Percentiles rank a stretch among this genome's conserved stretches.
Conservation (phyloP, 23 tunicate genomes). For the Trididemnum nubilum region DNA sequence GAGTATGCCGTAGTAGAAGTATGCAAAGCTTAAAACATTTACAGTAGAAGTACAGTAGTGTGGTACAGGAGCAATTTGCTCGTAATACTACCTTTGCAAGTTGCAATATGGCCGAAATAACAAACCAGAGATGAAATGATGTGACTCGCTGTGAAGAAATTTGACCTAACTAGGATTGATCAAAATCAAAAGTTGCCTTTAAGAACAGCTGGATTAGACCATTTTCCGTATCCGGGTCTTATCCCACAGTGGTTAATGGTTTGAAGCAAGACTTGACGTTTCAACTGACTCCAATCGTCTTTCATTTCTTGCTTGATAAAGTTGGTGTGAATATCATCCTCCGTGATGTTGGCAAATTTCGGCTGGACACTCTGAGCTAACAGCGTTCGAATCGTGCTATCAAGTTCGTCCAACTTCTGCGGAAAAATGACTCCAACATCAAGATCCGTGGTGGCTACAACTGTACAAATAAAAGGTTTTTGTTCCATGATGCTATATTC, state of each 20-base stretch:
- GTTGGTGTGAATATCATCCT: constrained; percentile 73
- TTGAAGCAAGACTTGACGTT: constrained; percentile 68
- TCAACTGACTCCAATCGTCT: constrained; percentile 72
- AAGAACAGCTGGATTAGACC: constrained; percentile 45
- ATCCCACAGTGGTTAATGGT: constrained; percentile 90
- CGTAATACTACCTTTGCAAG: too few relatives aligned
- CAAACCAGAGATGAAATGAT: too few relatives aligned
- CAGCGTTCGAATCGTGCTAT: constrained; percentile 72
- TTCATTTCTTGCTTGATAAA: constrained; percentile 83
- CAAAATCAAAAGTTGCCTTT: background rate
- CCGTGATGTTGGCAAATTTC: constrained; percentile 65
- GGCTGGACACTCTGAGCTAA: constrained; percentile 67
- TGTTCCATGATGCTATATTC: constrained; percentile 70
- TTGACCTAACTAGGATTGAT: too few relatives aligned
- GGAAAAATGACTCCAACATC: constrained; percentile 60
- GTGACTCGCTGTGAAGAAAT: too few relatives aligned
- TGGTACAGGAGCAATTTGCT: too few relatives aligned
- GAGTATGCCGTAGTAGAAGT: too few relatives aligned
- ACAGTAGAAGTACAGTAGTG: too few relatives aligned
- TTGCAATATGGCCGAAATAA: too few relatives aligned
- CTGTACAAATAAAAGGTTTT: constrained; percentile 56
- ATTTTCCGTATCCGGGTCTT: constrained; percentile 86
- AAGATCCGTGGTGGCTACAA: constrained; percentile 52
- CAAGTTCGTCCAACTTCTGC: constrained; percentile 51
- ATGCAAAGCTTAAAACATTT: too few relatives aligned